Base-by-base conservation (phyloP, 2,888 invertebrate species). In the Amphipoea lucens region DNA sequence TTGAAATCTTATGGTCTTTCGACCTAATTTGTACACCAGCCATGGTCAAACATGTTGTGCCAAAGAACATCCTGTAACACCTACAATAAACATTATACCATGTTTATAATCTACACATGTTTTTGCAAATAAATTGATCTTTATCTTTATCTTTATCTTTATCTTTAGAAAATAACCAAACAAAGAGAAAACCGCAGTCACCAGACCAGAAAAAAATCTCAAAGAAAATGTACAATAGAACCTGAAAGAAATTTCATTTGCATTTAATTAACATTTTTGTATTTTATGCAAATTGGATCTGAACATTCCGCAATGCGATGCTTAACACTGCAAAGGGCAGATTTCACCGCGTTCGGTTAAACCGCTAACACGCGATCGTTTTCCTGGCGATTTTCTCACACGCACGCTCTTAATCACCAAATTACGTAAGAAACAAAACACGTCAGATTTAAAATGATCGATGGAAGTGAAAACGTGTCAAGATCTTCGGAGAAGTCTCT, bases 371-470 rank as follows among this genome's bases (percentile, higher is more conserved):
- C 83, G 90, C 88, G 78, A 90, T 79, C 69, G 60, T 79, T 82
- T 89, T 88, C 82, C 90, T 78, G 78, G 65, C 71, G 63, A 78
- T 83, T 87, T 81, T 82, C 69, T 82, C 36, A 76, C 90, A 90
- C 88, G 90, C 88, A 78, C 74, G 66, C 70, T 76, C 74, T 82
- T 81, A 76, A 84, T 79, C 76, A 86, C 70, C 62, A 65, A 68
- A 71, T 89, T 83, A 81, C 74, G 63, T 82, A 81, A 86, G 36
- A 62, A 60, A 69, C 80, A 48, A 68, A 80, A 76, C 74, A 76
- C 68, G 74, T 69, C 66, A 74, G 76, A 72, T 74, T 80, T 73
- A 29, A 66, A 81, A 72, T 76, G 63, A 84, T 73, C 54, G 71
- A 57, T 68, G 72, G 85, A 87, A 87, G 85, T 80, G 81, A 84